Evolutionary conservation across 2,113 vertebrate genomes (phyloP).

Genomic region (Grammomys surdaster): DNA sequence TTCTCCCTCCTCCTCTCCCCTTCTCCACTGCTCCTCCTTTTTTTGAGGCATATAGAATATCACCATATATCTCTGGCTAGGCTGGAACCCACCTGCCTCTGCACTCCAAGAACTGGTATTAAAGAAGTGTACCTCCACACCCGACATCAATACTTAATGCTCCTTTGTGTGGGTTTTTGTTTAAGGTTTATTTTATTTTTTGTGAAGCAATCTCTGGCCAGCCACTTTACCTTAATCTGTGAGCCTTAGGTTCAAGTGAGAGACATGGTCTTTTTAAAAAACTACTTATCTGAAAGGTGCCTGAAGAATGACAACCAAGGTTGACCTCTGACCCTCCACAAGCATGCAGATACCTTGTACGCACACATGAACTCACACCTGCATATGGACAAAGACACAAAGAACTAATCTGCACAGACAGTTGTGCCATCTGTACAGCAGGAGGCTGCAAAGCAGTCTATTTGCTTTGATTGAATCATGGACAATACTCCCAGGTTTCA

Average conservation of each 20-base stretch:
- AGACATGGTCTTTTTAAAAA: neutral
- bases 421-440: neutral
- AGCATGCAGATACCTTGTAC: neutral
- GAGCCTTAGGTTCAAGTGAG: neutral
- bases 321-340: neutral
- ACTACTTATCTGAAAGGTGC: neutral
- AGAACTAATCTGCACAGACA: neutral
- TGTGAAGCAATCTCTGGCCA: neutral
- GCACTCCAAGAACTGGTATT: neutral
- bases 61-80: neutral
- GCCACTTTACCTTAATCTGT: neutral
- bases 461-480: neutral
- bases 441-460: neutral
- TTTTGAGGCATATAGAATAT: neutral
- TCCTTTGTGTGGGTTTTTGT: neutral
- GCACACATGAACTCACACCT: accelerated
- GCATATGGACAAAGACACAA: neutral
- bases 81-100: neutral
- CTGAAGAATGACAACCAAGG: neutral
- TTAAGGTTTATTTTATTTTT: neutral
- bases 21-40: neutral
- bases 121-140: neutral
- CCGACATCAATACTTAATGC: neutral
- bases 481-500: too few relatives aligned
- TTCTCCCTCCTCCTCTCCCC: too few relatives aligned